phyloP scores from a whole-genome alignment of 2,797 vertebrate species.

The Spinus olivaceus region DNA sequence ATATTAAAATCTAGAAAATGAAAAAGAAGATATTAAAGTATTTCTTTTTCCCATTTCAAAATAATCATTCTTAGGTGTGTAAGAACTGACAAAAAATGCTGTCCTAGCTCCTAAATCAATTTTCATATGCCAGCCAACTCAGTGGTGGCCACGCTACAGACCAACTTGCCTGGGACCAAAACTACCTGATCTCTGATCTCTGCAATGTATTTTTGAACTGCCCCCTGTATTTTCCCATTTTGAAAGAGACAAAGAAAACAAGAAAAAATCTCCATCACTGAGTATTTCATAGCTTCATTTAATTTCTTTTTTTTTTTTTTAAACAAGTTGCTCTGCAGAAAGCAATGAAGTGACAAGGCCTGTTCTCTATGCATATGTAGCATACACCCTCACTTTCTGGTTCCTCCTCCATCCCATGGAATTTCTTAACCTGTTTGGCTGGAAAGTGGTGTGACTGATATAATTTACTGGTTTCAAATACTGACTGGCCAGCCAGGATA shows the following conservation, averaged over 20 bases:
- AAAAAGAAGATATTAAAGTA: background rate
- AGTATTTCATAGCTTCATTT: background rate
- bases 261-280: background rate
- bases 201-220: background rate
- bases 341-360: background rate
- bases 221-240: background rate
- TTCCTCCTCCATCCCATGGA: background rate
- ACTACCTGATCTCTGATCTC: background rate
- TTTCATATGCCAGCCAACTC: background rate
- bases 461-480: background rate
- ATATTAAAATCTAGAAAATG: slow-evolving; percentile 79
- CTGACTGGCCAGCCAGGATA: background rate
- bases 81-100: background rate
- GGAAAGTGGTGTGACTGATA: background rate
- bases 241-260: background rate
- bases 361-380: background rate
- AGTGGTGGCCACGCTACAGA: background rate
- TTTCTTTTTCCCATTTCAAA: background rate
- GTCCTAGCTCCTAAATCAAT: background rate
- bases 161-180: background rate
- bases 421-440: slow-evolving; percentile 7
- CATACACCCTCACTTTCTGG: background rate
- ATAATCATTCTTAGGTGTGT: background rate
- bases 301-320: background rate
- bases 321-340: background rate